These are phyloP conservation scores for Nothura maculosa DNA, from an alignment of 2,797 vertebrate genomes.

Conservation along the genomic window DNA sequence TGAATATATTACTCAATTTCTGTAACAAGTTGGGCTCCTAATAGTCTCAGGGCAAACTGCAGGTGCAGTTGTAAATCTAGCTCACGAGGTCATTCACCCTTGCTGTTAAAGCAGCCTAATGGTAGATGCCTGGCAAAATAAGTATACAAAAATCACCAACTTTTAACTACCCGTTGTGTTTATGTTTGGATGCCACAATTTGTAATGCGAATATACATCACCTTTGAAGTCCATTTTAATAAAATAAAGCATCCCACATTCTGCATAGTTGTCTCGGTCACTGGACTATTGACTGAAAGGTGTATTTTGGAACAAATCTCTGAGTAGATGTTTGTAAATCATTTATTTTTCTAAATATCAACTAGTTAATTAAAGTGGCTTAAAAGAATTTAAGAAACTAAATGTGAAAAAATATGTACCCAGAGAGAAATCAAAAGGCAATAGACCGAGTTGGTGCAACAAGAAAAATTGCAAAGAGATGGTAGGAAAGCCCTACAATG, in stretches of 20 bases:
- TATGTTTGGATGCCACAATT: not conserved
- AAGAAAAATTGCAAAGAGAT: not conserved
- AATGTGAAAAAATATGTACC: not conserved
- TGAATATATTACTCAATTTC: not conserved
- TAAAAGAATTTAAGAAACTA: not conserved
- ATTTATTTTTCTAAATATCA: not conserved
- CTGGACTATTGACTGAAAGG: not conserved
- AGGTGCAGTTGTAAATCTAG: not conserved
- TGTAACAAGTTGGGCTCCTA: not conserved
- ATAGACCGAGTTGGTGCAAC: not conserved
- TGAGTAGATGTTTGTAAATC: not conserved
- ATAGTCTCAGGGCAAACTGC: not conserved
- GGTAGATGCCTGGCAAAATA: not conserved
- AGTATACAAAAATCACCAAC: not conserved
- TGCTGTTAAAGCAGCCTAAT: not conserved
- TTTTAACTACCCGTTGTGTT: not conserved
- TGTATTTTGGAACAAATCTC: not conserved
- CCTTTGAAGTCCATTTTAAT: conserved; percentile 8
- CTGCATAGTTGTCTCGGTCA: not conserved
- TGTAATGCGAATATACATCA: not conserved
- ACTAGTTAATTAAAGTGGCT: not conserved
- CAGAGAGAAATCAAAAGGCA: not conserved
- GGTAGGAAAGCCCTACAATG: not conserved
- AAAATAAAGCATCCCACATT: not conserved
- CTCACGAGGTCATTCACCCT: not conserved